phyloP scores from a whole-genome alignment of 2,113 vertebrate species.

The Nestor notabilis region DNA sequence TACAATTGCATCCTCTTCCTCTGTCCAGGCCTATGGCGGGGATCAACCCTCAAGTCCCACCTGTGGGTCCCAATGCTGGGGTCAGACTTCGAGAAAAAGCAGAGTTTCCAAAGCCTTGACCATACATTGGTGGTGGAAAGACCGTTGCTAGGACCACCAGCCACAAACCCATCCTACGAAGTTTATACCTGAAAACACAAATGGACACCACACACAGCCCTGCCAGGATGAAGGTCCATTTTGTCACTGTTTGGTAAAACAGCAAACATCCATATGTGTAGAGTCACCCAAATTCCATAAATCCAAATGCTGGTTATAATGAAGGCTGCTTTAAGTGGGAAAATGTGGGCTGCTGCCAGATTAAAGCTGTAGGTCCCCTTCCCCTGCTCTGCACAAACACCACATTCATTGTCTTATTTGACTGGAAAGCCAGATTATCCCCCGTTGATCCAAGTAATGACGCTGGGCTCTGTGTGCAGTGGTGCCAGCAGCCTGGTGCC shows the following conservation, averaged over 20 bases:
- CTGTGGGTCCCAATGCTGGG: background rate
- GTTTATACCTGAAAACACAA: background rate
- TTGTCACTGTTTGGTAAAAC: background rate
- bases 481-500: background rate
- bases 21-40: no score
- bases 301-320: background rate
- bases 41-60: background rate
- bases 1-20: background rate
- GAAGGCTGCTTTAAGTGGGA: background rate
- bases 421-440: background rate
- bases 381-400: background rate
- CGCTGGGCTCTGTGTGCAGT: fast-evolving
- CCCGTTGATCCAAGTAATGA: fast-evolving
- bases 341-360: background rate
- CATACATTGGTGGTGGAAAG: fast-evolving
- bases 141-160: background rate
- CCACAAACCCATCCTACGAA: background rate
- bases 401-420: fast-evolving
- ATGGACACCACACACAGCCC: fast-evolving
- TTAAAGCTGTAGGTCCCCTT: background rate
- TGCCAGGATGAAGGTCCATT: background rate
- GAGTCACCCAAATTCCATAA: background rate
- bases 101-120: background rate
- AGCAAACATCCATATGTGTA: background rate
- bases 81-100: background rate